phyloP scores from a whole-genome alignment of 2,797 vertebrate species.

The Acanthiza pusilla region DNA sequence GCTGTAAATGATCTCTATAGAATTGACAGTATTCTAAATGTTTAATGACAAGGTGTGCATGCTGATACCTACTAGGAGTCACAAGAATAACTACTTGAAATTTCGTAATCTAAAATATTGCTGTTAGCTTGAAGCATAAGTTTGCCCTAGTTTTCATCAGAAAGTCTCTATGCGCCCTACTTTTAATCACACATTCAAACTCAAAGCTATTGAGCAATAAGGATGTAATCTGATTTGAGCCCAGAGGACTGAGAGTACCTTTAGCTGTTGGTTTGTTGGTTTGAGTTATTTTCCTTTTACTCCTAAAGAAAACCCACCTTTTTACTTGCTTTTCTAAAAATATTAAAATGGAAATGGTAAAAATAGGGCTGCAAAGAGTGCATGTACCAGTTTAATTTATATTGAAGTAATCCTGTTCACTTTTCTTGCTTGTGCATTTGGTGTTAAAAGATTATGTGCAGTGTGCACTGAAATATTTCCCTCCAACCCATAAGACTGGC shows the following conservation, averaged over 20 bases:
- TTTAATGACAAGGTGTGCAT: background rate
- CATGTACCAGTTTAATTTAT: background rate
- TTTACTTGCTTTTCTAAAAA: background rate
- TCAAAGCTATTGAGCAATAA: background rate
- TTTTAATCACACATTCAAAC: background rate
- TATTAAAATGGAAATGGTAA: background rate
- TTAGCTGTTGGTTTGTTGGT: background rate
- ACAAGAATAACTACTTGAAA: background rate
- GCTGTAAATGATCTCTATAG: background rate
- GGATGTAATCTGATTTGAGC: background rate
- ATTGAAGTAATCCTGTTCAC: background rate
- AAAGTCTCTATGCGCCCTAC: background rate
- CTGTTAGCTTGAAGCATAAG: background rate
- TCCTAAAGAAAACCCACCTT: background rate
- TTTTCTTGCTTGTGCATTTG: background rate
- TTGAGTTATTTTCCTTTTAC: background rate
- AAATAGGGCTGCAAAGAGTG: background rate
- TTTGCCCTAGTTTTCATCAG: background rate
- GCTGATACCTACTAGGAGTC: background rate
- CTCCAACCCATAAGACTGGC: background rate
- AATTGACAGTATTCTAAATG: background rate
- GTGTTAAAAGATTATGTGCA: background rate
- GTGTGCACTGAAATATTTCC: background rate
- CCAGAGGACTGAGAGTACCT: background rate
- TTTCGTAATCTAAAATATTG: background rate